Percentiles rank a stretch among this genome's conserved stretches.
Evolutionary conservation across 2,797 vertebrate species (phyloP).

Genomic region (Okamejei kenojei): DNA sequence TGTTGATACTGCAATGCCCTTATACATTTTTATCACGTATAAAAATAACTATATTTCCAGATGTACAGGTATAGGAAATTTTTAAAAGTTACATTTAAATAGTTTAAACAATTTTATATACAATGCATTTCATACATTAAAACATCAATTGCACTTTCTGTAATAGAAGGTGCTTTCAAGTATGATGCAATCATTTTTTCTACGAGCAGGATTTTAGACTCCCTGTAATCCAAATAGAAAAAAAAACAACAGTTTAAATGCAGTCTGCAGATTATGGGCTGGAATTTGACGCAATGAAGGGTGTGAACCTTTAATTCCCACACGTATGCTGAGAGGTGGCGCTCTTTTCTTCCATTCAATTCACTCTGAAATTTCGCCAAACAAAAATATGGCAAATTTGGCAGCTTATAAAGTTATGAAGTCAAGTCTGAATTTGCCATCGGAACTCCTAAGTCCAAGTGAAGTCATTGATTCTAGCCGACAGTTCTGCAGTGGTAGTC

Average conservation of each 20-base stretch:
- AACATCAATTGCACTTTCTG: constrained; percentile 64
- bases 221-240: constrained; percentile 37
- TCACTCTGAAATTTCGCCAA: constrained; percentile 22
- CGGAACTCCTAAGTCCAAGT: not conserved
- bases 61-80: constrained; percentile 49
- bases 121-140: constrained; percentile 42
- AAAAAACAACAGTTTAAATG: constrained; percentile 18
- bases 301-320: not conserved
- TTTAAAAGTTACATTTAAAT: constrained; percentile 60
- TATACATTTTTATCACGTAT: constrained; percentile 61
- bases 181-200: constrained; percentile 47
- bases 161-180: constrained; percentile 61
- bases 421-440: not conserved
- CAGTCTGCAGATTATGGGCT: constrained; percentile 24
- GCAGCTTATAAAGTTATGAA: not conserved
- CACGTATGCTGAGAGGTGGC: not conserved
- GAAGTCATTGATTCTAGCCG: not conserved
- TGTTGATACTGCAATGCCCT: constrained; percentile 57
- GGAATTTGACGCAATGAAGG: constrained; percentile 40
- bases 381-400: constrained; percentile 4
- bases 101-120: constrained; percentile 50
- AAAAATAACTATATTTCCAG: constrained; percentile 67
- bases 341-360: not conserved
- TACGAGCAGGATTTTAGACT: constrained; percentile 37
- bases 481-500: not conserved